phyloP scores from a whole-genome alignment of 2,888 invertebrate genomes.

The Macaria notata region DNA sequence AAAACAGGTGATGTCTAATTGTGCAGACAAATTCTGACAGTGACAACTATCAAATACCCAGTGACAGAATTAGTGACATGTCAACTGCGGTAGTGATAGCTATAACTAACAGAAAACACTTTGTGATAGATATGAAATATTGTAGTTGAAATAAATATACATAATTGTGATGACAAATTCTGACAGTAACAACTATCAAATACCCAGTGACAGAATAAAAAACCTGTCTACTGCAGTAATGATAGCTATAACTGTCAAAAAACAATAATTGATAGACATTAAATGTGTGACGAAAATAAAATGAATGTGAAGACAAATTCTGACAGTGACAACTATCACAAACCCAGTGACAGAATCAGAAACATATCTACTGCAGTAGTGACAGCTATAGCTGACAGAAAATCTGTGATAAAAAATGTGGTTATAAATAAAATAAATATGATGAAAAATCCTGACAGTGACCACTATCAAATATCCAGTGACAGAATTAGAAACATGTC shows the following conservation, averaged over 20 bases:
- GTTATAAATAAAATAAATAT: too few species aligned
- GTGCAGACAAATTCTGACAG: constrained; percentile 1
- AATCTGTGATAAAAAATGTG: too few species aligned
- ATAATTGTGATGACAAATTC: constrained; percentile 1
- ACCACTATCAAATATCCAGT: constrained; percentile 14
- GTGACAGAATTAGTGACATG: constrained; percentile 31
- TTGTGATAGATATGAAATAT: too few species aligned
- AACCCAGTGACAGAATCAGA: constrained; percentile 4
- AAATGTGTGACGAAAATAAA: too few species aligned
- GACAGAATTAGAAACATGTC: constrained; percentile 18
- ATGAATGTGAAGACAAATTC: not conserved
- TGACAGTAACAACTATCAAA: constrained; percentile 14
- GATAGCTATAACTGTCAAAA: constrained; percentile 14
- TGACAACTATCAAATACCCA: constrained; percentile 25
- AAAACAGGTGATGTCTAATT: too few species aligned
- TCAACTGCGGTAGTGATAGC: constrained; percentile 25
- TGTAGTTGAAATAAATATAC: not conserved
- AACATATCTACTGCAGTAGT: too few species aligned
- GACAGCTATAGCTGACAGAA: too few species aligned
- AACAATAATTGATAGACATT: too few species aligned
- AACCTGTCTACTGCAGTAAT: constrained; percentile 11
- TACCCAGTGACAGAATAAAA: constrained; percentile 26
- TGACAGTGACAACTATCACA: not conserved
- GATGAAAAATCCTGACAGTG: not conserved
- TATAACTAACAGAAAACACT: not conserved